Base-by-base conservation (phyloP, 1,140 invertebrate species). In the Hesperophylax magnus region DNA sequence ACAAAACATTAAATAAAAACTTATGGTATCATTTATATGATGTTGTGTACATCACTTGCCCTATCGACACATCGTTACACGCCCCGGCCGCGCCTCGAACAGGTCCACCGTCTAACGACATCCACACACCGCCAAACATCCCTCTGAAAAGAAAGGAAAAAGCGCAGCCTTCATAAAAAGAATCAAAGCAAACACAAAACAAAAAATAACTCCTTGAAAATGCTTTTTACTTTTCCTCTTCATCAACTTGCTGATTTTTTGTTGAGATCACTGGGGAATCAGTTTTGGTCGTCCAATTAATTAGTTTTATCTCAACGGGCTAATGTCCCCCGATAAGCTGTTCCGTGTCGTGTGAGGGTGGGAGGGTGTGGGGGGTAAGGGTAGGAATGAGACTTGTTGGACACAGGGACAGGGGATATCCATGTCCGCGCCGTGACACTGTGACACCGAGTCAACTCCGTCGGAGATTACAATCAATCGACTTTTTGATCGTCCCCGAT, bases 271-370 rank as follows among this genome's bases (percentile, higher is more conserved):
- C 34, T 5, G 34, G 34, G 9, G 39, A 47, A 14, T 47, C 11
- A 9, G 39, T 47, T 47, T 47, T 14, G 9, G 39, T 47, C 39
- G 39, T 47, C 39, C 39, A 67, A 67, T 67, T 67, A 67, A 67
- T 67, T 67, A 67, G 63, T 67, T 67, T 67, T 67, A 67, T 67
- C 63, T 67, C 17, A 5, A 22, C 9, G 27, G 63, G 63, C 63
- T 67, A 67, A 67, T 67, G 63, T 67, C 63, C 22, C 27, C 63
- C 22, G 63, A 67, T 67, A 67, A 67, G 63, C 63, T 65, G 61
- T 0, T 65, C 61, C 24, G 56, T 65, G 24, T 65, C 63, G 58
- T 17, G 22, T 31, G 22, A 67, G 9, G 24, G 17, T 17, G 27
- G 39, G 34, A 6, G 34, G 34, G 34, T 39, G 34, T 27, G 27